Percentiles rank a stretch among this genome's conserved stretches.
These are phyloP conservation scores for Rotaria magnacalcarata DNA, from an alignment of 2,888 invertebrate genomes.

Conservation along the genomic window DNA sequence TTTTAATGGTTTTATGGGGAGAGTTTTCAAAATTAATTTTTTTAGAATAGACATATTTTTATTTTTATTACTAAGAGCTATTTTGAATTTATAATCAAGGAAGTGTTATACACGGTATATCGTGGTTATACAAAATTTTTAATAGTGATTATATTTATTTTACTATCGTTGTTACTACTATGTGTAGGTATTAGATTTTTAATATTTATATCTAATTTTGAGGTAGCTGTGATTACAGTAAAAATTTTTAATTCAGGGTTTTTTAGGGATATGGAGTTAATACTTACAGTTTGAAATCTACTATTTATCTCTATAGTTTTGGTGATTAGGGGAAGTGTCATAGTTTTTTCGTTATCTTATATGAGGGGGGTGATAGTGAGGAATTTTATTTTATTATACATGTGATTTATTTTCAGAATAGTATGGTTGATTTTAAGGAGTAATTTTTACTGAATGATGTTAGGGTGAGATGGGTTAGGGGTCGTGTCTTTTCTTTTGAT, in stretches of 20 bases:
- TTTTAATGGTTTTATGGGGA: not conserved
- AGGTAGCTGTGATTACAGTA: not conserved
- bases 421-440: not conserved
- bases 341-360: not conserved
- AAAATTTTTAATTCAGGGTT: not conserved
- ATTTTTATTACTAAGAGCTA: not conserved
- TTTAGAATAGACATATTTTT: not conserved
- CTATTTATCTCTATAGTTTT: not conserved
- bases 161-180: not conserved
- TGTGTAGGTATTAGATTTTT: not conserved
- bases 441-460: constrained; percentile 24
- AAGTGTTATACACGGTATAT: not conserved
- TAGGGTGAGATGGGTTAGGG: not conserved
- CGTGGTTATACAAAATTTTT: not conserved
- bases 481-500: not conserved
- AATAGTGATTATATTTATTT: not conserved
- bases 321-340: not conserved
- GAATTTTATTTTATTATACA: not conserved
- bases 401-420: not conserved
- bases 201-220: not conserved
- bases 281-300: not conserved
- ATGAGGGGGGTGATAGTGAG: not conserved
- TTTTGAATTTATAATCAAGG: not conserved
- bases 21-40: not conserved
- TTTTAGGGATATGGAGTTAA: not conserved